Base-by-base conservation (phyloP, 1,140 invertebrate genomes). In the Kradibia gibbosae region DNA sequence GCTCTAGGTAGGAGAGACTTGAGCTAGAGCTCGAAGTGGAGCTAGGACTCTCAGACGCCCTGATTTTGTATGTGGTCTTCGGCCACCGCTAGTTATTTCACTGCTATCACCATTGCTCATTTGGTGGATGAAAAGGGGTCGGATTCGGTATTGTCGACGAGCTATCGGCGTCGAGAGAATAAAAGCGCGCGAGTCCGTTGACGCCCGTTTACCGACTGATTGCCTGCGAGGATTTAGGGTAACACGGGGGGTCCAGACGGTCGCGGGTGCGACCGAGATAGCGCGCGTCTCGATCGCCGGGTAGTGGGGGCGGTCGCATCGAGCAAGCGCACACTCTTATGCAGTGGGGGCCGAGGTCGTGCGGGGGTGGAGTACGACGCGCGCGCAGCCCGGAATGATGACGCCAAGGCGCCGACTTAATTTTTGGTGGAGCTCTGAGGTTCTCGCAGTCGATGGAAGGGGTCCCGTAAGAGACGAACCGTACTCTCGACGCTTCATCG, bases 151-250 rank as follows among this genome's bases (percentile, higher is more conserved):
- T 5, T 8, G 10, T 8, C 50, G 50, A 53, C 13, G 50, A 5
- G 42, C 42, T 13, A 13, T 72, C 57, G 28, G 31, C 74, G 45
- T 48, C 36, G 28, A 50, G 72, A 36, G 65, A 80, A 82, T 80
- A 81, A 82, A 85, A 82, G 84, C 86, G 84, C 84, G 83, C 85
- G 86, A 85, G 86, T 86, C 86, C 86, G 86, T 87, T 88, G 86
- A 86, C 87, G 86, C 85, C 86, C 87, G 86, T 86, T 88, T 86
- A 86, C 86, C 85, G 86, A 87, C 87, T 88, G 86, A 87, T 88
- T 87, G 86, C 85, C 85, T 86, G 22, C 86, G 84, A 87, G 86
- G 86, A 87, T 87, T 87, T 87, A 86, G 87, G 86, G 86, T 87
- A 86, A 76, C 15, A 67, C 62, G 62, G 62, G 62, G 25, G 36